Base-by-base conservation (phyloP, 2,113 vertebrate genomes). In the Pelecanoides urinatrix region DNA sequence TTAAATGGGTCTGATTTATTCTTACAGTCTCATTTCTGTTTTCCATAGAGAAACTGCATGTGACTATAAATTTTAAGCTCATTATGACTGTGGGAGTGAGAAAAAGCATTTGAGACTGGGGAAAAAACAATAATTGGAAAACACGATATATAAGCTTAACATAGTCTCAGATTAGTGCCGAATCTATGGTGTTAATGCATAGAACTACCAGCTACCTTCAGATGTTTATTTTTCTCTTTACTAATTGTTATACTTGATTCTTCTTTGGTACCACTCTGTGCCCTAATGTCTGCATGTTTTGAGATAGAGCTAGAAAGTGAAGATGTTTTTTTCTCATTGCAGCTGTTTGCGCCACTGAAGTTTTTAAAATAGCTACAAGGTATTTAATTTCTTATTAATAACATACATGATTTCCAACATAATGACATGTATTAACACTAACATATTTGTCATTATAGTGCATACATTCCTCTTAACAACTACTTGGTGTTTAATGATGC, bases 291-390 rank as follows among this genome's bases (percentile, higher is more conserved):
- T 95, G 16, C 29, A 3, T 53, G 15, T 81, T 90, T n/a, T 93
- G 58, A 20, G 40, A 11, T 8, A 55, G 20, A 92, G 7, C 30
- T 81, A 50, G 19, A 72, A 90, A 62, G 26, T 83, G 40, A 97
- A 93, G 1, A 30, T 75, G 21, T 10, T 34, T 25, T 83, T 92
- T 96, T 52, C 55, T 92, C 23, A 56, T 92, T 97, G n/a, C 87
- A 99, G 99, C 99, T 98, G 98, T 98, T 94, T 99, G 99, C 6
- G 98, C 99, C 95, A 99, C 98, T 25, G 99, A 99, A 96, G 99
- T 99, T 96, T 99, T 99, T 98, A 99, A 99, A 98, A 99, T 99
- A 97, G 99, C 99, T 65, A 99, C 99, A 96, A 99, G 99, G 99
- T 99, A 97, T 97, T 97, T 76, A 4, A n/a, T 93, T 96, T 86